These are phyloP conservation scores for Augiades crinisus DNA, from an alignment of 2,888 invertebrate genomes.

Conservation along the genomic window DNA sequence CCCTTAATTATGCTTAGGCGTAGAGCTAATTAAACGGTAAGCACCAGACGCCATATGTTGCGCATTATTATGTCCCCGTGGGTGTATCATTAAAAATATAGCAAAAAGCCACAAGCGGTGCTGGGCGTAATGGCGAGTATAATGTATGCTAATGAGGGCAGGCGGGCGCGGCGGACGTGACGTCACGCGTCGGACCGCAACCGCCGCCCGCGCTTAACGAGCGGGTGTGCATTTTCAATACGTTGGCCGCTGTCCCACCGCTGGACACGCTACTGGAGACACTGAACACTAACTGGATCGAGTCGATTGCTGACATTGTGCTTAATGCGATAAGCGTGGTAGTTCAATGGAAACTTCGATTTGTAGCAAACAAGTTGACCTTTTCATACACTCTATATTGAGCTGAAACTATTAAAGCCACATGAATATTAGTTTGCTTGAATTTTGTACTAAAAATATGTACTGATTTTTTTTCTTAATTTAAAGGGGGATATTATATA, in stretches of 20 bases:
- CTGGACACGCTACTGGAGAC: constrained; percentile 27
- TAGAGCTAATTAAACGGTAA: constrained; percentile 37
- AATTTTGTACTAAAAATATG: too few species aligned
- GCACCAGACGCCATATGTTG: constrained; percentile 30
- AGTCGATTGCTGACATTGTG: background rate
- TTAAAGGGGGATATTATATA: too few species aligned
- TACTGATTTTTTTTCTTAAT: too few species aligned
- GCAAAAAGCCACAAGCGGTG: constrained; percentile 63
- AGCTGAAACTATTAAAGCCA: too few species aligned
- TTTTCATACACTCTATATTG: too few species aligned
- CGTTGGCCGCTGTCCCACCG: constrained; percentile 44
- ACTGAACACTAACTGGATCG: background rate
- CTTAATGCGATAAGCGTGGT: background rate
- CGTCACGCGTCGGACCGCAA: constrained; percentile 75
- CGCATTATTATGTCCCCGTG: constrained; percentile 41
- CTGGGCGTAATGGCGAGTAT: constrained; percentile 72
- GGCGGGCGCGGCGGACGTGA: constrained; percentile 66
- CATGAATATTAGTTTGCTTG: too few species aligned
- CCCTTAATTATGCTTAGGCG: background rate
- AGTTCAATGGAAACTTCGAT: too few species aligned
- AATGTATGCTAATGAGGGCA: constrained; percentile 79
- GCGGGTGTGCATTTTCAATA: constrained; percentile 72
- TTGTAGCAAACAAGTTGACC: too few species aligned
- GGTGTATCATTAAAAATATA: constrained; percentile 64
- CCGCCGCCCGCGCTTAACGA: constrained; percentile 67